Conservation (phyloP, 2,797 vertebrate genomes). For the Enoplosus armatus region DNA sequence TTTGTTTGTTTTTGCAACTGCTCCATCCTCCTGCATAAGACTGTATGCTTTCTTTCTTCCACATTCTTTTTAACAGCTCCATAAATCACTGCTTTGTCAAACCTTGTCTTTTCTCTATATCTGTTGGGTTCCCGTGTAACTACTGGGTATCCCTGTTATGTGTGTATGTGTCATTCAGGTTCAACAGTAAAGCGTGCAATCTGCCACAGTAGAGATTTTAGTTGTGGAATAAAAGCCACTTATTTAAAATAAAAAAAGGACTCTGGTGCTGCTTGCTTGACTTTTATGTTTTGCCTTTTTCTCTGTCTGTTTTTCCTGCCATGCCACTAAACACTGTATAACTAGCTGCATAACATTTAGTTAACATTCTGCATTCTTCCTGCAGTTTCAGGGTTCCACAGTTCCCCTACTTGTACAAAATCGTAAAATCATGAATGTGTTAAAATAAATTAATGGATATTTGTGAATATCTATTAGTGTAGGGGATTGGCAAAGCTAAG, state of each 20-base stretch:
- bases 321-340: slow-evolving; percentile 64
- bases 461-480: neutral
- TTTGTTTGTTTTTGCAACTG: slow-evolving; percentile 40
- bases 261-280: slow-evolving; percentile 77
- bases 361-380: slow-evolving; percentile 49
- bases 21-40: slow-evolving; percentile 38
- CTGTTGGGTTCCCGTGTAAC: slow-evolving; percentile 49
- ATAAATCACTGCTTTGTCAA: slow-evolving; percentile 68
- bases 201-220: slow-evolving; percentile 74
- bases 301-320: slow-evolving; percentile 59
- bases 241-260: slow-evolving; percentile 67
- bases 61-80: slow-evolving; percentile 55
- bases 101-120: slow-evolving; percentile 55
- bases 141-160: slow-evolving; percentile 47
- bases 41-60: slow-evolving; percentile 49
- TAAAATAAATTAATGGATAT: neutral
- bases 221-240: slow-evolving; percentile 84
- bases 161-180: slow-evolving; percentile 62
- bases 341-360: slow-evolving; percentile 56
- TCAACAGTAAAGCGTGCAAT: slow-evolving; percentile 67
- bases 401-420: slow-evolving; percentile 13
- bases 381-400: slow-evolving; percentile 53
- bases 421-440: neutral
- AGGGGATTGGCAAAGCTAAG: neutral
- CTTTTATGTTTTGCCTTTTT: slow-evolving; percentile 64